phyloP scores from a whole-genome alignment of 2,888 invertebrate genomes.

The Hypomecis punctinalis region DNA sequence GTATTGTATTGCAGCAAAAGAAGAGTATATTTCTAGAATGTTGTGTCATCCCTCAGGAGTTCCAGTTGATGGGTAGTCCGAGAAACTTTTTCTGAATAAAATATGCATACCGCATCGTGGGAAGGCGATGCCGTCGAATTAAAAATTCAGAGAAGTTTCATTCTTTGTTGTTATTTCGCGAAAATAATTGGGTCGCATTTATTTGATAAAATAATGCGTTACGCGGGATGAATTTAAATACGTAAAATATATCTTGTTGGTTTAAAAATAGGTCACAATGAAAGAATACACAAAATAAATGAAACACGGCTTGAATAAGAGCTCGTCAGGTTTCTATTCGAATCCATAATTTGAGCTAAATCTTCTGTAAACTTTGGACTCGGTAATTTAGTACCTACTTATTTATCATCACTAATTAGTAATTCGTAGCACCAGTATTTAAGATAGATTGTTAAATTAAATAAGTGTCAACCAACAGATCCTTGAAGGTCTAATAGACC shows the following conservation, averaged over 20 bases:
- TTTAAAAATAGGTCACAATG: background rate
- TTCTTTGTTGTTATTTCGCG: conserved; percentile 18
- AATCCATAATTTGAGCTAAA: too few relatives aligned
- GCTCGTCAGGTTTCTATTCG: too few relatives aligned
- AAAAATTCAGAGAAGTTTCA: conserved; percentile 22
- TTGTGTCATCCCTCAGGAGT: conserved; percentile 20
- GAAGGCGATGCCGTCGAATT: conserved; percentile 25
- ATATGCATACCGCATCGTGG: conserved; percentile 23
- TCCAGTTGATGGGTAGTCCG: conserved; percentile 12
- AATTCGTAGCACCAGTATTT: too few relatives aligned
- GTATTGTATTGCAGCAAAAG: conserved; percentile 18
- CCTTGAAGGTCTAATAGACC: too few relatives aligned
- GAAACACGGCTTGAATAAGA: too few relatives aligned
- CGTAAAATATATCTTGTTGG: background rate
- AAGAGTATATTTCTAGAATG: conserved; percentile 21
- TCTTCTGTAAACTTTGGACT: too few relatives aligned
- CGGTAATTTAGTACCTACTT: too few relatives aligned
- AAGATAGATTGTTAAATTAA: too few relatives aligned
- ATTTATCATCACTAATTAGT: background rate
- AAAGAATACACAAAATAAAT: too few relatives aligned
- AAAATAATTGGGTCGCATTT: conserved; percentile 4
- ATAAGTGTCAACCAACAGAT: too few relatives aligned
- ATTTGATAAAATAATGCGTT: conserved; percentile 2
- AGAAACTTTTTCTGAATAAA: conserved; percentile 31
- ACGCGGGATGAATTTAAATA: conserved; percentile 1